Percentiles rank a stretch among this genome's conserved stretches.
These are phyloP conservation scores for Siniperca scherzeri DNA, from an alignment of 2,797 vertebrate species.

Conservation along the genomic window DNA sequence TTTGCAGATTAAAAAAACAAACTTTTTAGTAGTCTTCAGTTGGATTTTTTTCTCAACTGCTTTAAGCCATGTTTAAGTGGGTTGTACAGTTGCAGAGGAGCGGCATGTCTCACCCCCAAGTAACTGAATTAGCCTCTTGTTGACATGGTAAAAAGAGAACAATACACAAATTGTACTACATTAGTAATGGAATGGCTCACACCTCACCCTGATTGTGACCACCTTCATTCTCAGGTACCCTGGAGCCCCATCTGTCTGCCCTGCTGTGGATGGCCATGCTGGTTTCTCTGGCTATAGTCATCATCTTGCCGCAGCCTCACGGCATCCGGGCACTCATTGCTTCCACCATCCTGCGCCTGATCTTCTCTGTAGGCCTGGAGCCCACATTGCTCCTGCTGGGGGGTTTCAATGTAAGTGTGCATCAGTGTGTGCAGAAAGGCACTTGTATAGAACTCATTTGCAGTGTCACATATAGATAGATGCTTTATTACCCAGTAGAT, in stretches of 20 bases:
- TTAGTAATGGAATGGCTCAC: background rate
- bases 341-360: slow-evolving; percentile 96
- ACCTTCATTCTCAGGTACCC: slow-evolving; percentile 85
- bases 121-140: background rate
- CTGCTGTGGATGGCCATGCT: slow-evolving; percentile 97
- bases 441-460: background rate
- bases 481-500: background rate
- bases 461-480: background rate
- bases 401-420: slow-evolving; percentile 93
- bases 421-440: background rate
- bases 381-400: slow-evolving; percentile 96
- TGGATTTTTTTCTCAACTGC: background rate
- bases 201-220: background rate
- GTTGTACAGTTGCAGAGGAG: background rate
- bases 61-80: background rate
- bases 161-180: background rate
- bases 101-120: background rate
- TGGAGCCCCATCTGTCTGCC: slow-evolving; percentile 95
- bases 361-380: slow-evolving; percentile 96
- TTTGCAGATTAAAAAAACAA: background rate
- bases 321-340: slow-evolving; percentile 96
- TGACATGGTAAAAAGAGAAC: background rate
- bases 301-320: slow-evolving; percentile 95
- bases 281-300: slow-evolving; percentile 95
- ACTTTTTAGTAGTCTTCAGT: background rate